These are phyloP conservation scores for Melitaea athalia DNA, from an alignment of 2,888 invertebrate genomes.

Conservation along the genomic window DNA sequence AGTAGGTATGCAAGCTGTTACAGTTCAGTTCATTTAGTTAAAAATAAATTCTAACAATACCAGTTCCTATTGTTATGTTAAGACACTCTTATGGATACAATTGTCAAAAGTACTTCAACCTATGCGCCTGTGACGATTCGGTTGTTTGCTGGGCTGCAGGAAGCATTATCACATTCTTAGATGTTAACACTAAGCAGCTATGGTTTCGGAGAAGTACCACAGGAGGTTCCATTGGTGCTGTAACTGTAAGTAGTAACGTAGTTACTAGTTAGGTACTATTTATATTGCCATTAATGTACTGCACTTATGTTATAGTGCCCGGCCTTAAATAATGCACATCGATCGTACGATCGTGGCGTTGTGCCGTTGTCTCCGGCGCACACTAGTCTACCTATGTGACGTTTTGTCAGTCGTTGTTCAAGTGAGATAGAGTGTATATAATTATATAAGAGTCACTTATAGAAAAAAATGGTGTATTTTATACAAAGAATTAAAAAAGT, in stretches of 20 bases:
- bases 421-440: too few relatives aligned
- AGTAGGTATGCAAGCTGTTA: background rate
- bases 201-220: constrained; percentile 88
- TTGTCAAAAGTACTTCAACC: constrained; percentile 89
- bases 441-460: too few relatives aligned
- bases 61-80: constrained; percentile 6
- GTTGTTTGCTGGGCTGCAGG: constrained; percentile 91
- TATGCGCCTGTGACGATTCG: constrained; percentile 88
- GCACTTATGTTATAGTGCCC: too few relatives aligned
- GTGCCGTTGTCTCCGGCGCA: too few relatives aligned
- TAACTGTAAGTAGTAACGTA: constrained; percentile 28
- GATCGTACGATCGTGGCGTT: too few relatives aligned
- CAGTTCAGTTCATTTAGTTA: background rate
- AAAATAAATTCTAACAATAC: background rate
- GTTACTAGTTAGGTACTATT: background rate
- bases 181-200: constrained; percentile 84
- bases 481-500: too few relatives aligned
- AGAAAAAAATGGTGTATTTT: too few relatives aligned
- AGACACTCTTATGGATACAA: constrained; percentile 95
- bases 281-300: background rate
- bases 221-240: constrained; percentile 89
- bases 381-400: too few relatives aligned
- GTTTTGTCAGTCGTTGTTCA: too few relatives aligned
- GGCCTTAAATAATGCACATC: too few relatives aligned
- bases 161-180: constrained; percentile 89